These are phyloP conservation scores for Leptosomus discolor DNA, from an alignment of 2,113 vertebrate genomes.

Conservation along the genomic window DNA sequence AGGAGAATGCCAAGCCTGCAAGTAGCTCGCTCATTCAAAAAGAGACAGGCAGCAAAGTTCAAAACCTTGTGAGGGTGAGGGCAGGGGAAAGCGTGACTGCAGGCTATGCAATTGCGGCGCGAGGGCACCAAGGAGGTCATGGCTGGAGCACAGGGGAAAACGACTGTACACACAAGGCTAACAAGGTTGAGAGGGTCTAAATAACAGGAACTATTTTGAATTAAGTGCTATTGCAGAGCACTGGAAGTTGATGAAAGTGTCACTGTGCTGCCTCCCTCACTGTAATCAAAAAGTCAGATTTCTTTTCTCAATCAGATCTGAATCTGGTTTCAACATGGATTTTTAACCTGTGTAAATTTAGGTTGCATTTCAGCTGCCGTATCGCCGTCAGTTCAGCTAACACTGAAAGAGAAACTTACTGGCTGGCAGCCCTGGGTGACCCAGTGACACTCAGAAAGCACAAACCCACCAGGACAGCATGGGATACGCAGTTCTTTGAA, in stretches of 20 bases:
- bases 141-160: background rate
- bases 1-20: background rate
- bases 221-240: background rate
- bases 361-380: background rate
- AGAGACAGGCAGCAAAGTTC: background rate
- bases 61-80: background rate
- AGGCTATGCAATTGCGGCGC: background rate
- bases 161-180: too few relatives aligned
- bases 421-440: background rate
- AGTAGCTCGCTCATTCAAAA: background rate
- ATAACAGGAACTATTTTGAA: background rate
- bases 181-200: background rate
- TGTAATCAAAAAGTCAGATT: background rate
- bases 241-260: background rate
- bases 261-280: background rate
- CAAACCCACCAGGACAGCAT: fast-evolving
- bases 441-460: background rate
- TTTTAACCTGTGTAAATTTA: background rate
- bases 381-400: fast-evolving
- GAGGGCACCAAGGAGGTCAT: background rate
- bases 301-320: background rate
- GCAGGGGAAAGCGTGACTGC: background rate
- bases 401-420: too few relatives aligned
- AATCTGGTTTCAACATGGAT: fast-evolving
- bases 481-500: fast-evolving